phyloP scores from a whole-genome alignment of 2,113 vertebrate species.

The Catharus fuscescens region DNA sequence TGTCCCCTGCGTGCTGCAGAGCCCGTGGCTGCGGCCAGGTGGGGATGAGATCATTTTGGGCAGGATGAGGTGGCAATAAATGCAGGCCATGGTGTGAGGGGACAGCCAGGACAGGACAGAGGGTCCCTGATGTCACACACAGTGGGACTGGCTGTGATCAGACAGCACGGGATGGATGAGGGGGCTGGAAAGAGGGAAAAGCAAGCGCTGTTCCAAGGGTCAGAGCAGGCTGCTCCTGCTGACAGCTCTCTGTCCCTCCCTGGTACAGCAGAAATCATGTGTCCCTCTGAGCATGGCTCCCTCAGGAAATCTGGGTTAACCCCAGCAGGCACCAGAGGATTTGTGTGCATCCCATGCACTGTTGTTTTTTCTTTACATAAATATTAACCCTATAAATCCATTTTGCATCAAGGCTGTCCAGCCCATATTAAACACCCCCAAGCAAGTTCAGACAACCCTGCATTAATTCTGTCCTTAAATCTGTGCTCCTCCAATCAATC shows the following conservation, averaged over 20 bases:
- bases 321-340: background rate
- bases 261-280: background rate
- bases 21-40: background rate
- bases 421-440: background rate
- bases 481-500: background rate
- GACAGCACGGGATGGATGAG: accelerated
- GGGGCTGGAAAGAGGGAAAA: background rate
- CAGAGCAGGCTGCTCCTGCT: background rate
- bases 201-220: accelerated
- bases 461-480: background rate
- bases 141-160: accelerated
- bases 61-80: background rate
- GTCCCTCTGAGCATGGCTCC: background rate
- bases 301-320: conserved; percentile 18
- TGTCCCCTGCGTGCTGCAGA: background rate
- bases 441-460: background rate
- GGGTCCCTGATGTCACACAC: accelerated
- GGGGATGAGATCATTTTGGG: background rate
- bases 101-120: background rate
- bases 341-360: accelerated
- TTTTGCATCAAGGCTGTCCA: background rate
- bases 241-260: conserved; percentile 16
- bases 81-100: background rate
- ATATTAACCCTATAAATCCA: background rate
- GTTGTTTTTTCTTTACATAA: accelerated